Evolutionary conservation across 35 echinoderm and acorn worm species (phyloP).

Genomic region (Holothuria glaberrima): DNA sequence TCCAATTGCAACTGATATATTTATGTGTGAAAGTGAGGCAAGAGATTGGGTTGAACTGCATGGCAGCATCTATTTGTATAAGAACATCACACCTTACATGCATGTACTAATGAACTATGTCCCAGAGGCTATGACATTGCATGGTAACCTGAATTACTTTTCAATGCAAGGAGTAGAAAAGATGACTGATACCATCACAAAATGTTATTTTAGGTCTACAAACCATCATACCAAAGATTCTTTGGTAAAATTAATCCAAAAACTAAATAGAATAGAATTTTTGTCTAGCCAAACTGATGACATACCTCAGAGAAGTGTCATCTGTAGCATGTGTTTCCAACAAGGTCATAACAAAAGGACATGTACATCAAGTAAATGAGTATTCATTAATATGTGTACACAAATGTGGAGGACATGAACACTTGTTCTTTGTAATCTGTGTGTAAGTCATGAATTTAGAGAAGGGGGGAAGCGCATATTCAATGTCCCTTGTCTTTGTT

Average conservation of each 20-base stretch:
- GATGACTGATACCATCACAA: background rate
- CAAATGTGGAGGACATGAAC: too few relatives aligned
- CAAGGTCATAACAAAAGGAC: background rate
- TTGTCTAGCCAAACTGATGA: background rate
- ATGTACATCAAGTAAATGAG: background rate
- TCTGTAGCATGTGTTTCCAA: background rate
- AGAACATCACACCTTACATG: conserved; percentile 24
- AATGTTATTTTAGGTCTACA: conserved; percentile 13
- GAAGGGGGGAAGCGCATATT: too few relatives aligned
- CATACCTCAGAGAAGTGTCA: too few relatives aligned
- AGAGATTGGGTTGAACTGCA: too few relatives aligned
- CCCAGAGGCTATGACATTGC: background rate
- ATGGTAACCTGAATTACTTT: background rate
- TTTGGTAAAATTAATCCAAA: background rate
- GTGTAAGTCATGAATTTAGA: too few relatives aligned
- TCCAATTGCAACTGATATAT: too few relatives aligned
- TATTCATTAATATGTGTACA: too few relatives aligned
- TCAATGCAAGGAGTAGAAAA: conserved; percentile 7
- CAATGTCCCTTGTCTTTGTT: background rate
- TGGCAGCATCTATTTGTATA: background rate
- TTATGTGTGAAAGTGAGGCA: too few relatives aligned
- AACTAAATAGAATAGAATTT: conserved; percentile 1
- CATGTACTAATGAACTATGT: background rate
- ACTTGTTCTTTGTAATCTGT: too few relatives aligned
- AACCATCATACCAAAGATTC: background rate